Conservation (phyloP, 2,888 invertebrate species). For the Cheilosia grossa region DNA sequence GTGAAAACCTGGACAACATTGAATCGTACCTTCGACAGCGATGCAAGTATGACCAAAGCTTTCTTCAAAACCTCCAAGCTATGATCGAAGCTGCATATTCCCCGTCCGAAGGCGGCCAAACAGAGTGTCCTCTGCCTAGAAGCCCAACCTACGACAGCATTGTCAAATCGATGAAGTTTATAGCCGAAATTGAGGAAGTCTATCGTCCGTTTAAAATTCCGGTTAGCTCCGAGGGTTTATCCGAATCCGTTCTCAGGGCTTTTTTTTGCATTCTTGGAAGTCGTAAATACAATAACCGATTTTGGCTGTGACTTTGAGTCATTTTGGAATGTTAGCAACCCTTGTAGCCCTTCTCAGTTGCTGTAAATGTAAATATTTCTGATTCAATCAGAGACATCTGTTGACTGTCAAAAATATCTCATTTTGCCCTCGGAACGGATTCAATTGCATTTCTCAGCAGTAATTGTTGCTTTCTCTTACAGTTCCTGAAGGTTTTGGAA, state of each 20-base stretch:
- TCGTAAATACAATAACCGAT: background rate
- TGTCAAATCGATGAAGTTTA: slow-evolving; percentile 78
- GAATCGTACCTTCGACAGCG: slow-evolving; percentile 75
- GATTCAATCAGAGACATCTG: background rate
- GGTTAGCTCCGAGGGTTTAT: slow-evolving; percentile 65
- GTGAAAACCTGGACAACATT: slow-evolving; percentile 13
- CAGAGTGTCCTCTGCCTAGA: background rate
- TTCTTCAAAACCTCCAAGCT: slow-evolving; percentile 26
- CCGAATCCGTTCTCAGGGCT: background rate
- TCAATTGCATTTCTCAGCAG: background rate
- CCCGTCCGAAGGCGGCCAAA: background rate
- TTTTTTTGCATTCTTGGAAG: background rate
- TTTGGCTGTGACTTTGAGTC: no score
- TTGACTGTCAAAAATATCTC: background rate
- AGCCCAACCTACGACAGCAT: slow-evolving; percentile 77
- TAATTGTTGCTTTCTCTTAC: background rate
- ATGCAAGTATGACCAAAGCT: slow-evolving; percentile 76
- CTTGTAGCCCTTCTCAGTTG: no score
- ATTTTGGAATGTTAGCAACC: no score
- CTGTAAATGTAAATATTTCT: no score
- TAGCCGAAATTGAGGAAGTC: slow-evolving; percentile 77
- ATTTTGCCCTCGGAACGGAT: slow-evolving; percentile 1
- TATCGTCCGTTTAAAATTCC: slow-evolving; percentile 77
- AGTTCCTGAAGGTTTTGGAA: slow-evolving; percentile 78
- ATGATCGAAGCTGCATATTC: slow-evolving; percentile 30